A percentile compares a stretch with the other conserved stretches of the same genome.
Conservation (phyloP, 2,113 vertebrate genomes). For the Strix uralensis region DNA sequence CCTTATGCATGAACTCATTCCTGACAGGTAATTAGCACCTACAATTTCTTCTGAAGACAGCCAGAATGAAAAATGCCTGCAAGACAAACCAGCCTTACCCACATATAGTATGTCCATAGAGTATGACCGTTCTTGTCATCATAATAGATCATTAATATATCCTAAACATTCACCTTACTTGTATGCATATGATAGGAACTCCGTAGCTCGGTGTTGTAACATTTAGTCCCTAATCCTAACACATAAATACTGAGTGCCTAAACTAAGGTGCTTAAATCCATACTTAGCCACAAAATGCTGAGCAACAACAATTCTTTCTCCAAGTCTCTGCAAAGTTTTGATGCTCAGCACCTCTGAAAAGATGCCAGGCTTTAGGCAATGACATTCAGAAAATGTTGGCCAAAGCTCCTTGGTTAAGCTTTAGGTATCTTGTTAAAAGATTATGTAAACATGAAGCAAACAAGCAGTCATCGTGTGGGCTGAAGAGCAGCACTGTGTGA, state of each 20-base stretch:
- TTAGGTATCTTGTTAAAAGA: background rate
- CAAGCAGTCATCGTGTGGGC: background rate
- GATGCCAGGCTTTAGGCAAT: background rate
- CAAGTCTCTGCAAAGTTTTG: background rate
- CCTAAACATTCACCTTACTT: background rate
- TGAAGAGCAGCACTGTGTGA: background rate
- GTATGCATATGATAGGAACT: background rate
- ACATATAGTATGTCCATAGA: background rate
- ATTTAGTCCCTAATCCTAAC: background rate
- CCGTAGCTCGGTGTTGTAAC: background rate
- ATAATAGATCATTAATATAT: background rate
- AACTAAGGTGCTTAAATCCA: background rate
- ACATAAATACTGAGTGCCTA: background rate
- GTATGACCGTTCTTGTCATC: background rate
- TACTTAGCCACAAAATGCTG: background rate
- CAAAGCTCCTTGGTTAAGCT: background rate
- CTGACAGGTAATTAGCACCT: background rate
- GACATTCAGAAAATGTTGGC: background rate
- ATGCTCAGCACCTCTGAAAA: background rate
- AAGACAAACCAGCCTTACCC: background rate
- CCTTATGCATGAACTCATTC: background rate
- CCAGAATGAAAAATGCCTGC: background rate
- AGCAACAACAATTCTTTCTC: background rate
- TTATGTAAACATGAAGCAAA: background rate
- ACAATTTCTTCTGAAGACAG: background rate